Evolutionary conservation across 1,140 invertebrate genomes (phyloP), one percentile per base, ranked within the genome.

Genomic region (Musca vetustissima): DNA sequence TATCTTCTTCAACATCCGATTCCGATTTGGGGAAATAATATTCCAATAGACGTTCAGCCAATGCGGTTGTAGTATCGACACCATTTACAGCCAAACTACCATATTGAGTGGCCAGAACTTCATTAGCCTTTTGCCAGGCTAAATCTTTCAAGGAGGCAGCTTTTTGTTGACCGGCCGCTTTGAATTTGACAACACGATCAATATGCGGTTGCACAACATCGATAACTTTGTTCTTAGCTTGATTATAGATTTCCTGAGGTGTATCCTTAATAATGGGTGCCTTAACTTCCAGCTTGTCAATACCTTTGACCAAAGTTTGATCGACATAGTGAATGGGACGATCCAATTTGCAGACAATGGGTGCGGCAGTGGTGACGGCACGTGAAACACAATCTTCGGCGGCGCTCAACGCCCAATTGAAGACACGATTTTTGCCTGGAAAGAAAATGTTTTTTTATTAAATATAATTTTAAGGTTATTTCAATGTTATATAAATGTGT

Each of bases 231-330:
- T 86, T 86, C 76, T 89, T 90, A 4, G 89, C 89, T 49, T 89
- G 88, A 64, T 89, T 88, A 53, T 89, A 89, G 70, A 92, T 91
- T 84, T 90, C 85, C 73, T 88, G 87, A 1, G 90, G 90, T 50
- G 87, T 86, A 69, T 90, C 87, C 52, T 88, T 89, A 36, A 92
- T 88, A 2, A 91, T 84, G 0, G 90, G 90, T 4, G 91, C 85
- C 69, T 87, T 87, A 68, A 88, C 84, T 79, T 91, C 89, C 19
- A 92, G 84, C 69, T 87, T 85, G 64, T 90, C 88, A 47, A 92
- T 85, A 24, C 87, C 88, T 49, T 86, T 85, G 57, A 89, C 90
- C 1, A 91, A 77, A 7, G 85, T 88, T 43, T 88, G 85, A 78
- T 92, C 90, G 8, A 91, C 87, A 68, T 85, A 86, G n/a, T 88